Evolutionary conservation across 2,888 invertebrate genomes (phyloP), one percentile per base, ranked within the genome.

Genomic region (Mechanitis messenoides): DNA sequence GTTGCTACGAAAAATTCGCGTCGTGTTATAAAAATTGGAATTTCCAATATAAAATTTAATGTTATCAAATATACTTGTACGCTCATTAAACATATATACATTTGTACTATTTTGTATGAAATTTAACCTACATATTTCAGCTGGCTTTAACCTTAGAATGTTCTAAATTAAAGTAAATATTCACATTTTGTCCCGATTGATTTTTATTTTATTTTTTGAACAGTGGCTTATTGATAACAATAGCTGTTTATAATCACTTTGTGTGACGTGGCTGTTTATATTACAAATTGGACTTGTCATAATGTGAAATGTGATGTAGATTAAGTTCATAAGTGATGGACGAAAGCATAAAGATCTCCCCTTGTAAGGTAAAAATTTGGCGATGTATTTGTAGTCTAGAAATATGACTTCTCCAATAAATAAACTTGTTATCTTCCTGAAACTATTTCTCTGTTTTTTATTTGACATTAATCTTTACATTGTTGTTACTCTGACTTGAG

Each of bases 341-440:
- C 85, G 85, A 84, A 75, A 85, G 80, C 79, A 80, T 75, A 81
- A 86, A 83, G 80, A 85, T 78, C 79, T 87, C 87, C 80, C 87
- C 87, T 82, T 89, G 87, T 85, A 83, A 90, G 90, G 90, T 90
- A 90, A 90, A 81, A 79, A 77, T 76, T 78, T 79, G 75, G 78
- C 76, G 71, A 75, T 78, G 67, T 79, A 59, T 76, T 77, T 76
- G 72, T 74, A 80, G 74, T 72, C 54, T 66, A 66, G 62, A 53
- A 60, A 61, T 63, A 60, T 47, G 59, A 60, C 45, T 66, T 58
- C 60, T 60, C 54, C 57, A 53, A 50, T 59, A 35, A 60, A 50
- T 58, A 58, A 50, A 58, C 53, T 53, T 42, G 61, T 63, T 59
- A 59, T 57, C 33, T 59, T 61, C 42, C 55, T 61, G 33, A 56